Conservation (phyloP, 1,140 invertebrate genomes). For the Panulirus ornatus region DNA sequence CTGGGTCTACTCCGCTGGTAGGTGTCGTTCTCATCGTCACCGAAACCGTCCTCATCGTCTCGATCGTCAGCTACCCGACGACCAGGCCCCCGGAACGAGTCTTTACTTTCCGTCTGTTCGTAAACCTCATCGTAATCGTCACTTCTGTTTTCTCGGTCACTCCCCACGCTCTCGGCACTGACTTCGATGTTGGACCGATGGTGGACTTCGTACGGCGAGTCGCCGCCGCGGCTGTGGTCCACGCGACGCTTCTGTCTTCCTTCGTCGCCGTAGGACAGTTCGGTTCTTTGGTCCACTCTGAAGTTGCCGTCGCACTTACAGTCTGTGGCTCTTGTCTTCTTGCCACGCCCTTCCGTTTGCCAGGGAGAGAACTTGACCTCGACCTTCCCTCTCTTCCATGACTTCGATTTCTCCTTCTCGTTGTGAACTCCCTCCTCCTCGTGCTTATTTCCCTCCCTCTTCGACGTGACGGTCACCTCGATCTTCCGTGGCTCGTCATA, state of each 20-base stretch:
- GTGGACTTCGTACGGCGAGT: constrained; percentile 30
- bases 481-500: constrained; percentile 47
- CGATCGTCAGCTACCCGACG: not conserved
- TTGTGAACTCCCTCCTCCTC: not conserved
- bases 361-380: constrained; percentile 60
- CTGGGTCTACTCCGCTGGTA: constrained; percentile 27
- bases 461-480: constrained; percentile 57
- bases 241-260: not conserved
- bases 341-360: constrained; percentile 31
- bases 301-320: constrained; percentile 11
- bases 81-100: not conserved
- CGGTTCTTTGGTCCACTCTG: constrained; percentile 48
- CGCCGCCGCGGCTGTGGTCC: not conserved
- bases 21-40: constrained; percentile 31
- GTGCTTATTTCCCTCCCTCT: constrained; percentile 3
- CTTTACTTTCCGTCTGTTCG: not conserved
- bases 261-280: constrained; percentile 37
- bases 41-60: not conserved
- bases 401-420: not conserved
- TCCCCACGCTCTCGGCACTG: constrained; percentile 26
- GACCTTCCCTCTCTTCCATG: constrained; percentile 48
- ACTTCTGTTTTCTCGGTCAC: not conserved
- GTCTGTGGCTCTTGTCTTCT: not conserved
- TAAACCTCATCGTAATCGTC: not conserved
- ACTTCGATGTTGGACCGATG: constrained; percentile 50